Evolutionary conservation across 2,888 invertebrate species (phyloP).

Genomic region (Tinea semifulvella): DNA sequence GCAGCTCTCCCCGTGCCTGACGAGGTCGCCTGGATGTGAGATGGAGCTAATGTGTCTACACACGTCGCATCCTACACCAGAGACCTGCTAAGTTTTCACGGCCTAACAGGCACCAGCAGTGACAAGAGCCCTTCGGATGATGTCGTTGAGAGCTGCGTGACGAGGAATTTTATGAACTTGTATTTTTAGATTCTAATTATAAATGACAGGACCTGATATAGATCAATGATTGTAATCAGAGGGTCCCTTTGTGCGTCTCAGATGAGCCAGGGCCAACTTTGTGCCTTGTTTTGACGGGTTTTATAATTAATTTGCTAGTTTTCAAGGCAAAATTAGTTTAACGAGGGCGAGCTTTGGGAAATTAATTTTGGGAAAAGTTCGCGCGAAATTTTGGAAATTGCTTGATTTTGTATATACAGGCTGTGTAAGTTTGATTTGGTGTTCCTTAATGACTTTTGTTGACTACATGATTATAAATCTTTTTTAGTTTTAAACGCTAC

Average conservation of each 20-base stretch:
- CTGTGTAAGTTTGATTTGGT: constrained; percentile 8
- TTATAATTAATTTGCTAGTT: constrained; percentile 67
- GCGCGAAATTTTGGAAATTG: constrained; percentile 12
- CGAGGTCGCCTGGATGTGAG: too few species aligned
- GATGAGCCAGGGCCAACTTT: constrained; percentile 52
- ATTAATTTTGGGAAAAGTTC: constrained; percentile 12
- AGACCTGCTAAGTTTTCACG: too few species aligned
- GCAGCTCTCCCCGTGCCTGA: too few species aligned
- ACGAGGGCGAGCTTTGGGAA: constrained; percentile 32
- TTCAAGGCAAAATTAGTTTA: constrained; percentile 41
- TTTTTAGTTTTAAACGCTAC: background rate
- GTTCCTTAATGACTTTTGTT: constrained; percentile 8
- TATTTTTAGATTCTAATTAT: too few species aligned
- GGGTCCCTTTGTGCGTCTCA: constrained; percentile 56
- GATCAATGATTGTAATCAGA: too few species aligned
- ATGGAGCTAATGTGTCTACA: too few species aligned
- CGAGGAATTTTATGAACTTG: too few species aligned
- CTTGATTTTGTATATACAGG: constrained; percentile 10
- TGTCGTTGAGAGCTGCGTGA: too few species aligned
- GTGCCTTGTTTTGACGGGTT: constrained; percentile 61
- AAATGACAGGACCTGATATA: too few species aligned
- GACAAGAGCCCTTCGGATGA: too few species aligned
- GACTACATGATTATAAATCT: background rate
- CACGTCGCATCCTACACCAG: too few species aligned
- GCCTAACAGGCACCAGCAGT: too few species aligned